Percentiles rank a stretch among this genome's conserved stretches.
phyloP scores from a whole-genome alignment of 1,140 invertebrate species.

The Myzus persicae region DNA sequence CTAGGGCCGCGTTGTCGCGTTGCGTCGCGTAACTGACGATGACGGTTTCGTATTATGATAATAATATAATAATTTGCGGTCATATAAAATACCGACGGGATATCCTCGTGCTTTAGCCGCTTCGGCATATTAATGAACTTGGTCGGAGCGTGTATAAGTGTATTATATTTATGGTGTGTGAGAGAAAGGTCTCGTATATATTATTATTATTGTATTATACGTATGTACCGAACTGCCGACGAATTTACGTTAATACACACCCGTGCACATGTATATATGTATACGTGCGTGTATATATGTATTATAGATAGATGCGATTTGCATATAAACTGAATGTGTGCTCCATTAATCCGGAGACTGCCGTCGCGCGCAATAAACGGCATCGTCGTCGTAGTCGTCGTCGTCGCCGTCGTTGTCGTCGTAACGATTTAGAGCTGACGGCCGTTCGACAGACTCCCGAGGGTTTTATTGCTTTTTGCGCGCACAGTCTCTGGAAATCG shows the following conservation, averaged over 20 bases:
- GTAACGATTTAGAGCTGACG: constrained; percentile 2
- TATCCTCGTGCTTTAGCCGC: background rate
- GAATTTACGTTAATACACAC: background rate
- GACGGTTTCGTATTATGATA: background rate
- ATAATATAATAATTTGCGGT: background rate
- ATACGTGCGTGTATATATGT: background rate
- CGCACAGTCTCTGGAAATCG: background rate
- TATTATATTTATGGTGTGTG: background rate
- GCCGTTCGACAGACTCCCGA: constrained; percentile 11
- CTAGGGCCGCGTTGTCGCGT: too few relatives aligned
- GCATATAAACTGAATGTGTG: constrained; percentile 54
- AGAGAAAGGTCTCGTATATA: background rate
- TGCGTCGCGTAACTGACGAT: too few relatives aligned
- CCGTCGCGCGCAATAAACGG: background rate
- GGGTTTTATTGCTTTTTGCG: constrained; percentile 19
- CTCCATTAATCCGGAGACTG: constrained; percentile 34
- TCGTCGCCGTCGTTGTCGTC: background rate
- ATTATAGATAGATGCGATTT: constrained; percentile 18
- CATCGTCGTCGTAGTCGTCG: background rate
- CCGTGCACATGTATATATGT: background rate
- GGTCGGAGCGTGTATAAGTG: background rate
- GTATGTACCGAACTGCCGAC: background rate
- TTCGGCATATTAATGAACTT: constrained; percentile 26
- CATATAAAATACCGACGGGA: background rate
- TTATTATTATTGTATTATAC: background rate